Conservation (phyloP, 2,113 vertebrate genomes). For the Gila orcuttii region DNA sequence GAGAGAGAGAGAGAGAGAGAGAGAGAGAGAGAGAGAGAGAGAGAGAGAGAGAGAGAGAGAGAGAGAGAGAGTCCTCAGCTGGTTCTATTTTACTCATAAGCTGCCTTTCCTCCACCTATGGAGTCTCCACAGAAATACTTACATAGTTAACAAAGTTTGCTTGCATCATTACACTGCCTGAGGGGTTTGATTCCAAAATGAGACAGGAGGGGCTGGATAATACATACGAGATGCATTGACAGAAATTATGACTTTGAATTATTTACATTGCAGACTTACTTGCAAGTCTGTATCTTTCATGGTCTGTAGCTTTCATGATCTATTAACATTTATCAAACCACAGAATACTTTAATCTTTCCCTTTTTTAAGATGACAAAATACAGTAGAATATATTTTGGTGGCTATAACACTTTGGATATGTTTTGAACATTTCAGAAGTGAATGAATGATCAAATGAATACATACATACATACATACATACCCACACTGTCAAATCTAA, state of each 20-base stretch:
- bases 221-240: not conserved
- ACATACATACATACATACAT: no score
- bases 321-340: not conserved
- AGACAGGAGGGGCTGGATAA: not conserved
- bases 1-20: not conserved
- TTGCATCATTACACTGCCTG: not conserved
- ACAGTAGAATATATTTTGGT: not conserved
- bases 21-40: not conserved
- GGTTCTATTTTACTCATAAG: not conserved
- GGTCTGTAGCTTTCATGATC: not conserved
- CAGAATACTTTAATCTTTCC: no score
- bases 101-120: not conserved
- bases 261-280: conserved; percentile 16
- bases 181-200: conserved; percentile 20
- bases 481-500: no score
- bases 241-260: not conserved
- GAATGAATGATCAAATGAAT: no score
- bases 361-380: not conserved
- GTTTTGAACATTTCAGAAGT: not conserved
- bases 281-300: not conserved
- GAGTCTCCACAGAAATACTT: conserved; percentile 14
- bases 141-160: not conserved
- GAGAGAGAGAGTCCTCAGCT: not conserved
- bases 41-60: not conserved
- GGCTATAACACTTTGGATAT: not conserved